A percentile compares a stretch with the other conserved stretches of the same genome.
Evolutionary conservation across 2,888 invertebrate genomes (phyloP).

Genomic region (Steinernema scapterisci): DNA sequence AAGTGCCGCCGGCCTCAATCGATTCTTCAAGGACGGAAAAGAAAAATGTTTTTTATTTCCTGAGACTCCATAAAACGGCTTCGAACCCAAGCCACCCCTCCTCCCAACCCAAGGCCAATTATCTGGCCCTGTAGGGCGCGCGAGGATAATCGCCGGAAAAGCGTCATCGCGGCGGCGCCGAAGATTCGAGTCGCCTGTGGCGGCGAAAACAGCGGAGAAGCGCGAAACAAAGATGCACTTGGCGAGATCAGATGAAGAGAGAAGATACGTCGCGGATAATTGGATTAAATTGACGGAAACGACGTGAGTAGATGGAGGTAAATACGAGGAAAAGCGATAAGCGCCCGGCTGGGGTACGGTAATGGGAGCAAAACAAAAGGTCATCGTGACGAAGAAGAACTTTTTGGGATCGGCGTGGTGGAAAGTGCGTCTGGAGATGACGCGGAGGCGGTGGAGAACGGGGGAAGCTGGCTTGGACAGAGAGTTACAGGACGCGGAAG

Average conservation of each 20-base stretch:
- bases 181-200: background rate
- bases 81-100: background rate
- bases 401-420: background rate
- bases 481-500: background rate
- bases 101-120: slow-evolving; percentile 6
- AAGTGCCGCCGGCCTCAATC: background rate
- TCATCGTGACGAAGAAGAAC: background rate
- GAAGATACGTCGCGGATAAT: slow-evolving; percentile 6
- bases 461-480: background rate
- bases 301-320: slow-evolving; percentile 26
- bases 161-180: slow-evolving; percentile 12
- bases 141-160: slow-evolving; percentile 27
- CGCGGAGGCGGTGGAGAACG: background rate
- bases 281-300: slow-evolving; percentile 32
- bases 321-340: slow-evolving; percentile 30
- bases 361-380: slow-evolving; percentile 19
- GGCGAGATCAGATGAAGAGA: background rate
- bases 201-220: slow-evolving; percentile 7
- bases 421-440: background rate
- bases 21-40: too few relatives aligned
- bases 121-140: background rate
- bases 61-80: background rate
- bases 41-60: background rate
- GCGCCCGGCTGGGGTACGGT: slow-evolving; percentile 11
- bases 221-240: background rate